A percentile compares a stretch with the other conserved stretches of the same genome.
These are phyloP conservation scores for Hesperia comma DNA, from an alignment of 2,888 invertebrate species.

Conservation along the genomic window DNA sequence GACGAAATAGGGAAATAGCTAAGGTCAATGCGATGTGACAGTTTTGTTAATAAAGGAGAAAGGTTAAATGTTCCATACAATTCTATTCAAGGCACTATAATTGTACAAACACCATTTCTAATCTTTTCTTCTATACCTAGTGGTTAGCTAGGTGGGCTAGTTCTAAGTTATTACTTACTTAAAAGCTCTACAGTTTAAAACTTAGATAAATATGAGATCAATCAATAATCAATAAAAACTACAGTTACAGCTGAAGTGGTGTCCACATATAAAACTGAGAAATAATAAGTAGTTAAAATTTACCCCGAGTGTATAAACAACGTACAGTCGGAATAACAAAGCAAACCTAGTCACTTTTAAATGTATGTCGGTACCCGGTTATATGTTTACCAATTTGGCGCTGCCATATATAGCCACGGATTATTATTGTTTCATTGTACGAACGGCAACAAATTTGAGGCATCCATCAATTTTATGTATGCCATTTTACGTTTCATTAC, in stretches of 20 bases:
- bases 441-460: constrained; percentile 44
- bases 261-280: background rate
- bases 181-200: background rate
- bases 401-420: constrained; percentile 46
- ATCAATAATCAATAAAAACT: no score
- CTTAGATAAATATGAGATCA: no score
- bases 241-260: no score
- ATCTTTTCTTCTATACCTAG: background rate
- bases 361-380: constrained; percentile 47
- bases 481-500: constrained; percentile 45
- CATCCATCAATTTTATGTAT: constrained; percentile 44
- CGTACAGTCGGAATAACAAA: constrained; percentile 30
- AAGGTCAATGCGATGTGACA: constrained; percentile 26
- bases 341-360: constrained; percentile 43
- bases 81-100: background rate
- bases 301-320: constrained; percentile 9
- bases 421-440: constrained; percentile 51
- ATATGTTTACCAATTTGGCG: constrained; percentile 49
- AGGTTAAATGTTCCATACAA: constrained; percentile 28
- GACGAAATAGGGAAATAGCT: constrained; percentile 31
- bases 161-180: background rate
- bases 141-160: background rate
- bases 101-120: background rate
- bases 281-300: constrained; percentile 1
- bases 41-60: constrained; percentile 30